These are phyloP conservation scores for Lasioglossum pauxillum DNA, from an alignment of 2,888 invertebrate species.

Conservation along the genomic window DNA sequence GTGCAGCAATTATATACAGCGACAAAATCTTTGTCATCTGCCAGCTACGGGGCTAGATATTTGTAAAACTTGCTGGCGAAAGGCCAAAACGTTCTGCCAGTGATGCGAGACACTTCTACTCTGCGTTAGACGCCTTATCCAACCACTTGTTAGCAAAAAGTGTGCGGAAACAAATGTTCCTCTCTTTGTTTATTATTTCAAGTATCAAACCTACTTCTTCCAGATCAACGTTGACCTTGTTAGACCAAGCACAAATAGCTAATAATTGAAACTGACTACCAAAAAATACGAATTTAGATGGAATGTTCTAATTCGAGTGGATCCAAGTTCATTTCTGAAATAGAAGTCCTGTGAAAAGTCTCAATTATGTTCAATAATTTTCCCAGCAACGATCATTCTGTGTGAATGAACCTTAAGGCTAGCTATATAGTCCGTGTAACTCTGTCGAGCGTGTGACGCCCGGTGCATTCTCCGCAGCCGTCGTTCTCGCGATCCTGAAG, in stretches of 20 bases:
- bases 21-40: neutral
- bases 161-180: too few species aligned
- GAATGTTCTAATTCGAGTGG: neutral
- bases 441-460: slow-evolving; percentile 47
- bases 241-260: neutral
- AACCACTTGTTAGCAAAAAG: neutral
- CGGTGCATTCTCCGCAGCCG: slow-evolving; percentile 33
- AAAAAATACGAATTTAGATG: too few species aligned
- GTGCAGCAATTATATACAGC: neutral
- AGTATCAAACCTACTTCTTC: neutral
- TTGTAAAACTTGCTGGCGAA: neutral
- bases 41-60: neutral
- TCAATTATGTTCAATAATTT: neutral
- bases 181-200: too few species aligned
- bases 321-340: neutral
- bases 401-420: neutral
- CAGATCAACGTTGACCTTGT: too few species aligned
- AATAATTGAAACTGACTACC: neutral
- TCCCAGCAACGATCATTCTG: neutral
- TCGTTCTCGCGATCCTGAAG: slow-evolving; percentile 27
- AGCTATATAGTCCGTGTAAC: slow-evolving; percentile 42
- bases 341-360: neutral
- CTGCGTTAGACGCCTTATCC: neutral
- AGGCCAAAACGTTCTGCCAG: neutral
- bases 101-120: neutral